Conservation (phyloP, 2,113 vertebrate species). For the Mustelus asterias region DNA sequence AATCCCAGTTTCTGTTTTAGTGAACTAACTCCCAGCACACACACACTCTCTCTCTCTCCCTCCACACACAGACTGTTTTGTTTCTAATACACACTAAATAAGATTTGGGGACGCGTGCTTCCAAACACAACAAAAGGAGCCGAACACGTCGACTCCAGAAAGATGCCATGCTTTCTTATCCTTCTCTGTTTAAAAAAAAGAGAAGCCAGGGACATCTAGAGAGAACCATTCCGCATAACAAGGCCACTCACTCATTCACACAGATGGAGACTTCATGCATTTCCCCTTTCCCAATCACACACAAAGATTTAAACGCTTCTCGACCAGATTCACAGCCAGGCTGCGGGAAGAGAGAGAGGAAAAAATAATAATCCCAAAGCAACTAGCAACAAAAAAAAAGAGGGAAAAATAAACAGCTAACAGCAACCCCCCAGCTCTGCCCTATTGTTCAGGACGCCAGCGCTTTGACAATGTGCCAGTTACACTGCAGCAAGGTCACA, state of each 20-base stretch:
- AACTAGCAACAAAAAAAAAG: background rate
- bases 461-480: background rate
- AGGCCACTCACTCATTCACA: background rate
- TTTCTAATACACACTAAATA: background rate
- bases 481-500: slow-evolving; percentile 25
- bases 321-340: background rate
- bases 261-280: background rate
- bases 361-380: background rate
- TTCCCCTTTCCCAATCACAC: background rate
- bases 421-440: background rate
- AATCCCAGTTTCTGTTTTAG: background rate
- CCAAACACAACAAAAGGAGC: background rate
- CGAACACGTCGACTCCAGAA: background rate
- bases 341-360: background rate
- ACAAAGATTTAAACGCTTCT: background rate
- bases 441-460: slow-evolving; percentile 6
- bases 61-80: background rate
- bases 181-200: background rate
- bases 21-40: background rate
- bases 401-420: background rate
- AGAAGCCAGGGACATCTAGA: slow-evolving; percentile 11
- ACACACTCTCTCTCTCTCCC: background rate
- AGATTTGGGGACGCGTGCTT: background rate
- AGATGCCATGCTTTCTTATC: slow-evolving; percentile 41
- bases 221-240: slow-evolving; percentile 37